These are phyloP conservation scores for Otolemur garnettii DNA, from an alignment of 2,113 vertebrate genomes.

Conservation along the genomic window DNA sequence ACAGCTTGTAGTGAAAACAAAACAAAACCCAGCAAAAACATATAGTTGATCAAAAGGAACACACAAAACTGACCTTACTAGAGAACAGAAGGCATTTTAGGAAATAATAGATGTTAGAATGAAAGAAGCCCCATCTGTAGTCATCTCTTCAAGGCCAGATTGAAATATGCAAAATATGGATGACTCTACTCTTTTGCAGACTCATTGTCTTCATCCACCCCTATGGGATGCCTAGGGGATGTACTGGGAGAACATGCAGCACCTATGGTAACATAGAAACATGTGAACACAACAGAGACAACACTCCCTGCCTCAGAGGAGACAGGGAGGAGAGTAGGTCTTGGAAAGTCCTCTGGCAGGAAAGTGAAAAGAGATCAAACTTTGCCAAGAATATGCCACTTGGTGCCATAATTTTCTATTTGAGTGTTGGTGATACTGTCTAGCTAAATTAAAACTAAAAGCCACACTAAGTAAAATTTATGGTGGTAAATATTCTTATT, in stretches of 20 bases:
- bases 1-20: slow-evolving; percentile 12
- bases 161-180: background rate
- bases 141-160: slow-evolving; percentile 48
- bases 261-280: background rate
- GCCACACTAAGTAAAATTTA: background rate
- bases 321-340: background rate
- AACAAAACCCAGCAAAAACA: slow-evolving; percentile 42
- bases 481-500: background rate
- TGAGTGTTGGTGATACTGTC: background rate
- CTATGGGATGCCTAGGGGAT: background rate
- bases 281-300: background rate
- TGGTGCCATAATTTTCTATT: background rate
- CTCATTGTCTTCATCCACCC: background rate
- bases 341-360: background rate
- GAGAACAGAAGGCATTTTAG: slow-evolving; percentile 46
- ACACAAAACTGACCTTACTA: background rate
- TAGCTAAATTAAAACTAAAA: background rate
- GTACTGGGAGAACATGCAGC: background rate
- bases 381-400: background rate
- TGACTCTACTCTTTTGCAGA: background rate
- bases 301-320: background rate
- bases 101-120: background rate
- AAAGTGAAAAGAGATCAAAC: background rate
- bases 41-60: slow-evolving; percentile 41
- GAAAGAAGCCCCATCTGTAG: background rate